A percentile compares a stretch with the other conserved stretches of the same genome.
Evolutionary conservation across 1,140 invertebrate species (phyloP).

Genomic region (Tachypleus tridentatus): DNA sequence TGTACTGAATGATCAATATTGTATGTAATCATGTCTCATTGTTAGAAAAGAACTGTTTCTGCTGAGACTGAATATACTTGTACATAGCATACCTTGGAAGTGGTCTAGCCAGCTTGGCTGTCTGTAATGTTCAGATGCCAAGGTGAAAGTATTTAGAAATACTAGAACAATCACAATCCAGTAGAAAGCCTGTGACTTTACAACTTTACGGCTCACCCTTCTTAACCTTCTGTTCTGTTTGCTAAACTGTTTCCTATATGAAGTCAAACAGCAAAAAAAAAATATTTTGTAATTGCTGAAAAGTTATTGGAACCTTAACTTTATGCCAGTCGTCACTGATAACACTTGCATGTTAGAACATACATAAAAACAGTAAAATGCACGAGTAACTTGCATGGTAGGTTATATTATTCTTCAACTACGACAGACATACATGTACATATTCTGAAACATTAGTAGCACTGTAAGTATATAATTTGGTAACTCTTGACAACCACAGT

Average conservation of each 20-base stretch:
- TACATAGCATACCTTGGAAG: slow-evolving; percentile 69
- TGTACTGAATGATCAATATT: too few species aligned
- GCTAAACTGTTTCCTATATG: slow-evolving; percentile 29
- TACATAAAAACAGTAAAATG: too few species aligned
- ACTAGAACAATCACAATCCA: slow-evolving; percentile 95
- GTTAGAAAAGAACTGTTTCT: too few species aligned
- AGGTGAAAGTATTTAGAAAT: slow-evolving; percentile 73
- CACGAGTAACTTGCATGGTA: too few species aligned
- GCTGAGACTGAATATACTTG: too few species aligned
- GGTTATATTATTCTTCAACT: too few species aligned
- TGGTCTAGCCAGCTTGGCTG: slow-evolving; percentile 88
- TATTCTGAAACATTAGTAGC: too few species aligned
- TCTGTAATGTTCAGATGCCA: slow-evolving; percentile 94
- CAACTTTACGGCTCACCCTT: slow-evolving; percentile 76
- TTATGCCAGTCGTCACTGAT: neutral
- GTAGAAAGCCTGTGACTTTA: slow-evolving; percentile 98
- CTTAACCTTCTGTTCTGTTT: slow-evolving; percentile 81
- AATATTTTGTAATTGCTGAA: neutral
- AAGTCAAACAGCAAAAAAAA: neutral
- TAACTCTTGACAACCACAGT: too few species aligned
- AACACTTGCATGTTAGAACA: too few species aligned
- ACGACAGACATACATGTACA: too few species aligned
- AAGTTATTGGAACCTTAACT: neutral
- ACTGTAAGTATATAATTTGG: too few species aligned
- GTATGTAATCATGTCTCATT: too few species aligned